These are phyloP conservation scores for Sarcophaga rosellei DNA, from an alignment of 2,888 invertebrate species.

Conservation along the genomic window DNA sequence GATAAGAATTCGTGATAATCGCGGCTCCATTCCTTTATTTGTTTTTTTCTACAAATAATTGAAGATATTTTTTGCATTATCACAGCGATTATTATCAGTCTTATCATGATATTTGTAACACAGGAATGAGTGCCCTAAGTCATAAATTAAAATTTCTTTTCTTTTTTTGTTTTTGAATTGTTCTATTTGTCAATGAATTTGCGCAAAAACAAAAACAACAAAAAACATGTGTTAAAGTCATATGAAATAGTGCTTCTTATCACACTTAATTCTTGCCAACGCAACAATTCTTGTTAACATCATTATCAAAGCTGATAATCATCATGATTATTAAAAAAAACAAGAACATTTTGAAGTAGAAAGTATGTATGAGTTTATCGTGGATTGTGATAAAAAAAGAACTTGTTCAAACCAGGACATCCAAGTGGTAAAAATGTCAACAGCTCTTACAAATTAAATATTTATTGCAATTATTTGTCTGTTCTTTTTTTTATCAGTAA, in stretches of 20 bases:
- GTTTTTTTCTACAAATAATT: background rate
- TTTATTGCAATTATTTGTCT: background rate
- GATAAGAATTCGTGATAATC: conserved; percentile 9
- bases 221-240: background rate
- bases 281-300: background rate
- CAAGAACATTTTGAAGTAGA: too few species aligned
- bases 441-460: background rate
- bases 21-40: background rate
- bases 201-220: background rate
- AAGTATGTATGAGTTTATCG: too few species aligned
- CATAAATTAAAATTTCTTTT: conserved; percentile 12
- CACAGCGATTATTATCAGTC: background rate
- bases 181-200: conserved; percentile 5
- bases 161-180: background rate
- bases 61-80: background rate
- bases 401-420: background rate
- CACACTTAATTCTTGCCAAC: background rate
- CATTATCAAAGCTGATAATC: background rate
- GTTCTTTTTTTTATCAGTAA: background rate
- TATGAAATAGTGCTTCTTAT: background rate
- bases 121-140: background rate
- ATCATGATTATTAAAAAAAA: background rate
- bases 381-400: too few species aligned
- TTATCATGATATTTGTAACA: background rate
- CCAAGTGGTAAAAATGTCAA: conserved; percentile 27